Base-by-base conservation (phyloP, 2,888 invertebrate genomes). In the Cosmopolites sordidus region DNA sequence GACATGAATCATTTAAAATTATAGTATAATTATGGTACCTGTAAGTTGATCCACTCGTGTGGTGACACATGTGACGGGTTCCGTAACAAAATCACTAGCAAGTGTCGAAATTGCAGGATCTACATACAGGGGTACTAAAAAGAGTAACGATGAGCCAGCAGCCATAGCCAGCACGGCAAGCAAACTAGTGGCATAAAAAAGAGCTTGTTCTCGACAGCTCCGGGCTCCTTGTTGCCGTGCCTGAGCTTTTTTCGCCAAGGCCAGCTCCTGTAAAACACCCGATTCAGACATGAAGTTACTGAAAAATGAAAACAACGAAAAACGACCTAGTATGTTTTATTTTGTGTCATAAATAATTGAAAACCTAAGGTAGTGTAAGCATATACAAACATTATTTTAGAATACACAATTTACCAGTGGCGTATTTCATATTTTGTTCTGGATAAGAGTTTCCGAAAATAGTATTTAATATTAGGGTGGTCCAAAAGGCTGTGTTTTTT, bases 51-150 rank as follows among this genome's bases (percentile, higher is more conserved):
- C 87, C 8, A 83, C 77, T 33, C 84, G 75, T 29, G 83, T 81
- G 0, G 88, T 88, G 18, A 85, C 78, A 72, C 89, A 88, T 53
- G 83, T 81, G 8, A 86, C 87, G 30, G 88, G 87, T 58, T 81
- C 77, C 9, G 86, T 82, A 58, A 84, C 83, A 72, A 89, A 89
- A 72, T 89, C 87, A 48, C 88, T 85, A 16, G 83, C 83, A 57
- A 86, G 71, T 14, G 86, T 81, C 67, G 80, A 79, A 61, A 83
- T 80, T 42, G 83, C 83, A 29, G 83, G 83, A 69, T 83, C 83
- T 58, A 87, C 86, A 72, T 86, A 84, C 17, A 87, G 77, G 62
- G 86, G 86, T 60, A 87, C 85, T 62, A 87, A 77, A 75, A 87
- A 87, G 59, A 87, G 76, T 55, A 87, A 75, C 29, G 86, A 85